phyloP scores from a whole-genome alignment of 2,888 invertebrate genomes.

The Pardosa pseudoannulata region DNA sequence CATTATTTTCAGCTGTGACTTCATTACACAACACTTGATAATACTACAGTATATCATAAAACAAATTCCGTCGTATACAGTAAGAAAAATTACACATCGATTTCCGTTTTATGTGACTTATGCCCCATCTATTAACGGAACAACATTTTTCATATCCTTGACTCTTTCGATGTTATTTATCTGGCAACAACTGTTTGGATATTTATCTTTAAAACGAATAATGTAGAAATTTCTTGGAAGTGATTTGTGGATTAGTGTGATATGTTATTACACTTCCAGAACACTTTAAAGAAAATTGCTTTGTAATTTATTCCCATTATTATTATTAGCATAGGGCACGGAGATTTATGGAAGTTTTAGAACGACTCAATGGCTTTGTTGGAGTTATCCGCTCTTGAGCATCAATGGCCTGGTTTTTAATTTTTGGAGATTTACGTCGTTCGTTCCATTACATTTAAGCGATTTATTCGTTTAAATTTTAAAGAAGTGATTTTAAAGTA shows the following conservation, averaged over 20 bases:
- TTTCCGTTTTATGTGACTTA: conserved; percentile 11
- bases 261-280: not conserved
- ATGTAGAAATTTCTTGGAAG: not conserved
- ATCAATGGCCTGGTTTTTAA: too few relatives aligned
- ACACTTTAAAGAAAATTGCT: not conserved
- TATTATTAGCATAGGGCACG: not conserved
- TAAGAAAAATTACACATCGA: not conserved
- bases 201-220: not conserved
- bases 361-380: too few relatives aligned
- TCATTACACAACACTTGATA: conserved; percentile 16
- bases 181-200: not conserved
- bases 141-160: not conserved
- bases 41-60: not conserved
- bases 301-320: not conserved
- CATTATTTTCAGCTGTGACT: conserved; percentile 17
- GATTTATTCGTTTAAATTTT: too few relatives aligned
- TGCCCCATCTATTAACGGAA: conserved; percentile 1
- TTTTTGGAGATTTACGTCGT: too few relatives aligned
- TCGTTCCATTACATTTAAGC: too few relatives aligned
- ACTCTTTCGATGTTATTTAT: not conserved
- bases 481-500: too few relatives aligned
- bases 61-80: not conserved
- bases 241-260: not conserved
- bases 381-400: too few relatives aligned
- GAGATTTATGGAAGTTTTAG: not conserved